Conservation (phyloP, 2,113 vertebrate genomes). For the Ursus arctos region DNA sequence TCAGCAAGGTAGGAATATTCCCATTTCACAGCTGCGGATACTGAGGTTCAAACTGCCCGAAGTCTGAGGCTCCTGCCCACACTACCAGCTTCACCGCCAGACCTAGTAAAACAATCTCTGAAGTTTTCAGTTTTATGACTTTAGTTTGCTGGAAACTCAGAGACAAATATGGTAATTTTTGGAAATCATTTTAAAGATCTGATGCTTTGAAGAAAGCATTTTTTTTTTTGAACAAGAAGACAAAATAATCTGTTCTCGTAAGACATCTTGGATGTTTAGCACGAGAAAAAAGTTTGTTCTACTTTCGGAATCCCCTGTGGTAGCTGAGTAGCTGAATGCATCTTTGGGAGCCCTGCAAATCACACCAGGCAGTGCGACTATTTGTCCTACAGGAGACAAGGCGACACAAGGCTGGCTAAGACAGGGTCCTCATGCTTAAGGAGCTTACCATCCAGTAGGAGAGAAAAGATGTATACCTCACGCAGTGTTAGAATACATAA, state of each 20-base stretch:
- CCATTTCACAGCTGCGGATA: neutral
- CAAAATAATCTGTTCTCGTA: neutral
- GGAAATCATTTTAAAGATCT: neutral
- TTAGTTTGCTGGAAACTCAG: neutral
- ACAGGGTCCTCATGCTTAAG: neutral
- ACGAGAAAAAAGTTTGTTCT: neutral
- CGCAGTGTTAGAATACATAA: neutral
- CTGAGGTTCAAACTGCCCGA: neutral
- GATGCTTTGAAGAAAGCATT: neutral
- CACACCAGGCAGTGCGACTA: neutral
- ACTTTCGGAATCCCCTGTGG: neutral
- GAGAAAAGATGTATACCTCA: neutral
- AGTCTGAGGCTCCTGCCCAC: neutral
- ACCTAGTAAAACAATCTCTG: neutral
- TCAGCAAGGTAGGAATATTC: neutral
- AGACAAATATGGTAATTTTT: neutral
- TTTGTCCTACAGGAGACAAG: neutral
- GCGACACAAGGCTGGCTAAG: neutral
- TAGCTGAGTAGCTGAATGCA: neutral
- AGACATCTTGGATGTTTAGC: neutral
- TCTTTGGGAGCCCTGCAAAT: neutral
- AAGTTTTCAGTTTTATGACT: neutral
- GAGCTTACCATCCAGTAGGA: neutral
- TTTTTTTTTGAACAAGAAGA: constrained; percentile 20
- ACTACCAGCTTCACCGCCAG: neutral